Conservation (phyloP, 2,113 vertebrate species). For the Agelaius phoeniceus region DNA sequence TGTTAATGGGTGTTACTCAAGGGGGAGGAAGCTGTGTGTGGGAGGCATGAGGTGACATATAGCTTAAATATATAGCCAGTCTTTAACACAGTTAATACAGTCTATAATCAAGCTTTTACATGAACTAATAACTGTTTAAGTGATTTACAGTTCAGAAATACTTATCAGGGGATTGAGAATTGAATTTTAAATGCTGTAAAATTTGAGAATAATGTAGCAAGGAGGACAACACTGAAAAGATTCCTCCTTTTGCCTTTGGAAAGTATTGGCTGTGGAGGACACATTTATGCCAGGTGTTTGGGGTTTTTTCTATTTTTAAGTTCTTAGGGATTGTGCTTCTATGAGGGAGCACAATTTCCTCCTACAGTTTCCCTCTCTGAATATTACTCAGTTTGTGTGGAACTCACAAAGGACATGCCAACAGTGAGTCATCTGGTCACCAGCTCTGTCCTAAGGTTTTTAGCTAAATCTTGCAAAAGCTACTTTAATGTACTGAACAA, state of each 20-base stretch:
- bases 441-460: constrained; percentile 11
- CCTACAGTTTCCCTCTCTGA: constrained; percentile 25
- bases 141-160: constrained; percentile 37
- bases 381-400: constrained; percentile 40
- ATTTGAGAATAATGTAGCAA: not conserved
- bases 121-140: constrained; percentile 25
- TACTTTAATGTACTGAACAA: not conserved
- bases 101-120: constrained; percentile 8
- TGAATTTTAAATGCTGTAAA: not conserved
- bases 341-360: not conserved
- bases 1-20: constrained; percentile 41
- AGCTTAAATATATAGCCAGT: constrained; percentile 39
- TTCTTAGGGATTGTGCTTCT: not conserved
- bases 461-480: not conserved
- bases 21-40: not conserved
- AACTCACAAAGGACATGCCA: constrained; percentile 7
- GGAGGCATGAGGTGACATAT: not conserved
- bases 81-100: constrained; percentile 15
- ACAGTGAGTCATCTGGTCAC: constrained; percentile 53
- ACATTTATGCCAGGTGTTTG: not conserved
- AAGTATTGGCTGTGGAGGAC: not conserved
- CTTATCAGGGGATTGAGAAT: not conserved
- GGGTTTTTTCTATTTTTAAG: not conserved
- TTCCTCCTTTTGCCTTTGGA: constrained; percentile 1
- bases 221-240: not conserved